A percentile compares a stretch with the other conserved stretches of the same genome.
These are phyloP conservation scores for Eupithecia dodoneata DNA, from an alignment of 2,888 invertebrate genomes.

Conservation along the genomic window DNA sequence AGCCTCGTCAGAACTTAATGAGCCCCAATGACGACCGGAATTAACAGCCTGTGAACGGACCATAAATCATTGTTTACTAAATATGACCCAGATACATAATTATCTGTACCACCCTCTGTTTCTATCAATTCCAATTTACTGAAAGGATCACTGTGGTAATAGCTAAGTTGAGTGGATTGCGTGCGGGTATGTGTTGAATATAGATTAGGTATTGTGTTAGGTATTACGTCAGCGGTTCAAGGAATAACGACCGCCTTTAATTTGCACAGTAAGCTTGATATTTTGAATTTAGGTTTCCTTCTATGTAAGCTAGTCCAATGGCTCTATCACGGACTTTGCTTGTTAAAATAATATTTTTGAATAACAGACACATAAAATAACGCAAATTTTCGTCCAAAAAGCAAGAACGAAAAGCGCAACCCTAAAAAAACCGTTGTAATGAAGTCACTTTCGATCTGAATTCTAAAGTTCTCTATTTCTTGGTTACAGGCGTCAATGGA, in stretches of 20 bases:
- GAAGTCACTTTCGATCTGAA: neutral
- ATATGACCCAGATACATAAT: slow-evolving; percentile 34
- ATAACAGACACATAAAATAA: neutral
- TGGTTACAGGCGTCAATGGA: slow-evolving; percentile 98
- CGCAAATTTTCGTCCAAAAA: neutral
- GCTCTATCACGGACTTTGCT: neutral
- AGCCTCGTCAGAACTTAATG: slow-evolving; percentile 30
- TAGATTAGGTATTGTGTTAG: slow-evolving; percentile 9
- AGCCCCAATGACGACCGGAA: slow-evolving; percentile 31
- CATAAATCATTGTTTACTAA: slow-evolving; percentile 36
- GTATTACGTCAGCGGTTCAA: slow-evolving; percentile 16
- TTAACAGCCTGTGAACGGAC: slow-evolving; percentile 30
- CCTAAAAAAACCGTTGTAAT: neutral
- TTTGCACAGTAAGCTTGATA: neutral
- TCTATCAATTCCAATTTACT: slow-evolving; percentile 11
- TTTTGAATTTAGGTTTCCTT: neutral
- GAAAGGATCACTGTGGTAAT: slow-evolving; percentile 3
- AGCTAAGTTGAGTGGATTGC: neutral
- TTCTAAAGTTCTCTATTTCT: slow-evolving; percentile 6
- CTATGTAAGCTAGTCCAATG: neutral
- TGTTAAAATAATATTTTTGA: neutral
- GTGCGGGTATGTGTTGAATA: slow-evolving; percentile 14
- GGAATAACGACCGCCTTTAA: slow-evolving; percentile 3
- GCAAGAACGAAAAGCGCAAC: neutral
- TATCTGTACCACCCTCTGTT: slow-evolving; percentile 14